Base-by-base conservation (phyloP, 2,797 vertebrate species). In the Darevskia nairensis region DNA sequence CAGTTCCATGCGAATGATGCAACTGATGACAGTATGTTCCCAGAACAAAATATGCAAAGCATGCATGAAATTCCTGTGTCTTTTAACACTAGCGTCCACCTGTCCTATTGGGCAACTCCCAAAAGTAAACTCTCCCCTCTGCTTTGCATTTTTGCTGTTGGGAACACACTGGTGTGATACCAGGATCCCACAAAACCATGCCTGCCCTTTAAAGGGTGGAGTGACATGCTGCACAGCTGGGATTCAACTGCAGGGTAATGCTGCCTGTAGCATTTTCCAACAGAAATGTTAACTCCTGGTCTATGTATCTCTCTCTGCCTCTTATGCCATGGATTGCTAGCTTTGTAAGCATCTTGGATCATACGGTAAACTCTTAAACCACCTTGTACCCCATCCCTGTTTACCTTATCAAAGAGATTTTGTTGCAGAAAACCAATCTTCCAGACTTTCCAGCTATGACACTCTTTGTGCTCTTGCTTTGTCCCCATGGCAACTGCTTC, bases 361-460 rank as follows among this genome's bases (percentile, higher is more conserved):
- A 32, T 41, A 86, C 69, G 35, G 8, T 7, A 89, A 76, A 87
- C 80, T 91, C 72, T 90, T 82, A 74, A 92, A 89, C 3, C 15
- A 2, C 0, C 80, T 5, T 90, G 1, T 79, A 86, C 41, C 19
- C 78, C 29, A 69, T 1, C 69, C 29, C n/a, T 29, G 13, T 84
- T 3, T 80, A 39, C 11, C 25, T 87, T 88, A 86, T 68, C 46
- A 85, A 8, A 93, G 74, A 92, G 61, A 72, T 89, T 85, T 59
- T 1, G 21, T 55, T 90, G 27, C 32, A 69, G 82, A 85, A 87
- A 69, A 55, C 69, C 77, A 81, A 44, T 59, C 68, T 25, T 84
- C 4, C 80, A 78, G 41, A 4, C 35, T 82, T 89, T 9, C 21
- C 84, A 61, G 71, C 88, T 88, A 86, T 55, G 69, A 88, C 0